A percentile compares a stretch with the other conserved stretches of the same genome.
Conservation (phyloP, 2,888 invertebrate species). For the Ommatoiulus sabulosus region DNA sequence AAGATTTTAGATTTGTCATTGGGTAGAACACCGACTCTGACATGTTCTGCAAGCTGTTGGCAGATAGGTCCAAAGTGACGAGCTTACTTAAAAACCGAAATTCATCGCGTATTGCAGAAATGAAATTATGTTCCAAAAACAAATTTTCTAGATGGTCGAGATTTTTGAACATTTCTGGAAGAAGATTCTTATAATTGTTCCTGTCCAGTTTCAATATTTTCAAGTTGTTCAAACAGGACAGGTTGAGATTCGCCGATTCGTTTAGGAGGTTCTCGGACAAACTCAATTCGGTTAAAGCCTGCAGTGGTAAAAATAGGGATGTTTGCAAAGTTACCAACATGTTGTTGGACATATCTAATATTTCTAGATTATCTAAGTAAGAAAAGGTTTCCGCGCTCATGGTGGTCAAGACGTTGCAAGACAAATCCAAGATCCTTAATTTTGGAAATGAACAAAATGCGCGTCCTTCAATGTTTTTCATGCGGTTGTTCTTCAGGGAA, state of each 20-base stretch:
- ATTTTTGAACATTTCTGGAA: background rate
- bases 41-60: background rate
- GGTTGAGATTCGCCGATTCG: background rate
- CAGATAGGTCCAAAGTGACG: background rate
- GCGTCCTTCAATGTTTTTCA: background rate
- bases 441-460: constrained; percentile 9
- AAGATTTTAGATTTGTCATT: background rate
- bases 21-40: background rate
- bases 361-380: background rate
- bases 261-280: background rate
- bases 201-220: background rate
- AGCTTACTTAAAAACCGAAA: background rate
- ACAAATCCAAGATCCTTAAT: background rate
- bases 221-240: background rate
- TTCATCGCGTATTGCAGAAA: background rate
- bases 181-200: background rate
- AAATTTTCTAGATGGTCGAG: background rate
- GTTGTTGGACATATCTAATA: constrained; percentile 38
- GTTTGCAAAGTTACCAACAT: background rate
- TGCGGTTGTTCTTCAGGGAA: background rate
- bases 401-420: background rate
- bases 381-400: background rate
- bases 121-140: background rate
- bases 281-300: background rate
- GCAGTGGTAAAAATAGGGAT: background rate